phyloP scores from a whole-genome alignment of 2,888 invertebrate species.

The Parthenolecanium corni region DNA sequence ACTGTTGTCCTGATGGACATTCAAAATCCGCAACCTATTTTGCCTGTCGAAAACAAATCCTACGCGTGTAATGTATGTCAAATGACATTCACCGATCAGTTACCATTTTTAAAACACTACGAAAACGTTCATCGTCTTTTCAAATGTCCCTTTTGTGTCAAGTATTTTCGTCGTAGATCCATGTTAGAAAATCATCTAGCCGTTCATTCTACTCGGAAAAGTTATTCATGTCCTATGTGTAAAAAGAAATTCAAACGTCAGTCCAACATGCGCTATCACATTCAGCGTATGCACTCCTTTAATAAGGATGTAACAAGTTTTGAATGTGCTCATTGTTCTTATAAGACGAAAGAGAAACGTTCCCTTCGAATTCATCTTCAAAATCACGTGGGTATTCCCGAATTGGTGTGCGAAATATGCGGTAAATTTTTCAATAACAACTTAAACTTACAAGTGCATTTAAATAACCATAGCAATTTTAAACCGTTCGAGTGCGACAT shows the following conservation, averaged over 20 bases:
- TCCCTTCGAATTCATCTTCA: constrained; percentile 13
- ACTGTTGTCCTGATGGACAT: constrained; percentile 10
- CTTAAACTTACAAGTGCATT: constrained; percentile 15
- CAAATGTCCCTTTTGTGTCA: constrained; percentile 16
- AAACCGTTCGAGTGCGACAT: constrained; percentile 25
- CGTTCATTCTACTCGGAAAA: not conserved
- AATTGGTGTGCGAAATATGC: constrained; percentile 11
- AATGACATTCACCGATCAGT: constrained; percentile 4
- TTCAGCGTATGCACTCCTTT: constrained; percentile 2
- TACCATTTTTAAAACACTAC: constrained; percentile 9
- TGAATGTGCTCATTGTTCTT: constrained; percentile 9
- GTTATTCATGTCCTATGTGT: constrained; percentile 6
- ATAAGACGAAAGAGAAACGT: constrained; percentile 16
- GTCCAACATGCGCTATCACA: constrained; percentile 2
- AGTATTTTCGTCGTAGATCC: not conserved
- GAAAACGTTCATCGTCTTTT: constrained; percentile 10
- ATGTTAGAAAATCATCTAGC: constrained; percentile 7
- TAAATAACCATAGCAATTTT: constrained; percentile 16
- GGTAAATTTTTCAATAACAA: constrained; percentile 7
- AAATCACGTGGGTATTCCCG: constrained; percentile 11
- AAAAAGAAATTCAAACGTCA: constrained; percentile 16
- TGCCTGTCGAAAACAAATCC: constrained; percentile 4
- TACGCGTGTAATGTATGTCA: constrained; percentile 8
- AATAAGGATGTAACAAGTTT: not conserved
- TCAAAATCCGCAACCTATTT: not conserved